These are phyloP conservation scores for Drosophila cognata DNA, from an alignment of 2,888 invertebrate species.

Conservation along the genomic window DNA sequence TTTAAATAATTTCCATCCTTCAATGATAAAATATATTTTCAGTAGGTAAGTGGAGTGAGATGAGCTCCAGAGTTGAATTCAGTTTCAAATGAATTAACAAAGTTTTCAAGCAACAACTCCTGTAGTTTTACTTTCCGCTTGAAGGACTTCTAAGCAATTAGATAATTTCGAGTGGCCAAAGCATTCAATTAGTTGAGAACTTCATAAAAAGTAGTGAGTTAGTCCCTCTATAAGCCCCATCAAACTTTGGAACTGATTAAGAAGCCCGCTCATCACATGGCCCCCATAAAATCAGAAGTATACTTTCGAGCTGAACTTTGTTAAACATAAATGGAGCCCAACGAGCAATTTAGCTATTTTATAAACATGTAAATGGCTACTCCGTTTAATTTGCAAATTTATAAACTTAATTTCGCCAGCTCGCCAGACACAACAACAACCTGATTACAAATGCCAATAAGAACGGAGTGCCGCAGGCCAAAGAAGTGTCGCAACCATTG, in stretches of 20 bases:
- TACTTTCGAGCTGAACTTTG: conserved; percentile 12
- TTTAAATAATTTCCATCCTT: background rate
- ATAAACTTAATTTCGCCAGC: conserved; percentile 31
- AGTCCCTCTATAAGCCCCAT: background rate
- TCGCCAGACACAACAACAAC: conserved; percentile 23
- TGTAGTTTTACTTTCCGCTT: background rate
- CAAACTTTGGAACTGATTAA: conserved; percentile 21
- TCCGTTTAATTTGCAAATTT: conserved; percentile 37
- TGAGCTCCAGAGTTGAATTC: background rate
- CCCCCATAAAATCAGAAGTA: conserved; percentile 11
- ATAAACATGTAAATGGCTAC: conserved; percentile 39
- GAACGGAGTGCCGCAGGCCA: conserved; percentile 21
- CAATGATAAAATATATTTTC: background rate
- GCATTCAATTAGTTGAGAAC: background rate
- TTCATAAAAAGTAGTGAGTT: background rate
- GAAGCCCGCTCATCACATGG: conserved; percentile 14
- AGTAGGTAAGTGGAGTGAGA: background rate
- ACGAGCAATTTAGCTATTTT: conserved; percentile 18
- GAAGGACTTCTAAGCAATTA: background rate
- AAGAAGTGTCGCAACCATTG: conserved; percentile 30
- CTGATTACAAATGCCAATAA: conserved; percentile 47
- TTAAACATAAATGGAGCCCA: conserved; percentile 28
- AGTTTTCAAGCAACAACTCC: background rate
- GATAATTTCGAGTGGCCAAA: background rate
- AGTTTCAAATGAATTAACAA: background rate